Evolutionary conservation across 2,113 vertebrate genomes (phyloP), one percentile per base, ranked within the genome.

Genomic region (Nothobranchius furzeri): DNA sequence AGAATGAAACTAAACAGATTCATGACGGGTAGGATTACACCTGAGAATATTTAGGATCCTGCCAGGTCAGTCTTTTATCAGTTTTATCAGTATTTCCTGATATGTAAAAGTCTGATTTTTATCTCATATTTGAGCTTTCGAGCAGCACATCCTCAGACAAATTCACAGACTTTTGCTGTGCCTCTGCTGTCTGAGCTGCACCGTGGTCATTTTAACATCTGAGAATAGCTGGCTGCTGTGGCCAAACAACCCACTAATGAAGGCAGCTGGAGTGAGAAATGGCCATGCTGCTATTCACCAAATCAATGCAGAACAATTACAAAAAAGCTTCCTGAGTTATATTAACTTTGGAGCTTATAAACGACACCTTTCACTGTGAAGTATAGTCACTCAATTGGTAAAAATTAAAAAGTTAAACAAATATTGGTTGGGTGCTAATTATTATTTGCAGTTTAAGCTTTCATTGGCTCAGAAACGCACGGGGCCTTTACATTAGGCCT

Each of bases 211-310:
- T 61, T 30, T 50, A 51, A 50, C 36, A 51, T 63, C 35, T 63
- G 60, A 47, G 49, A 62, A 62, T 47, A 62, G 30, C 60, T 36
- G 60, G 25, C 25, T 62, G 60, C 60, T 49, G 59, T 61, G 24
- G 59, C 45, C 45, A 48, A 61, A 61, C 45, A 36, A 24, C 59
- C 25, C 25, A n/a, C 45, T 48, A 30, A 62, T 49, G 46, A 63
- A 51, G 51, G 60, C 30, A 50, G 60, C 51, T 30, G 36, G 60
- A 63, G 47, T 17, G 48, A 50, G 35, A 40, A 62, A 63, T n/a
- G 15, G 47, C 30, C 50, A 8, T 12, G 10, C 47, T 50, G 10
- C 47, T 20, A 47, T 47, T 30, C 35, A 50, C 35, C 51, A 50
- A 63, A 63, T 37, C 47, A 40, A 40, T 49, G 17, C 30, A 63